These are phyloP conservation scores for Pao palembangensis DNA, from an alignment of 2,113 vertebrate genomes.

Conservation along the genomic window DNA sequence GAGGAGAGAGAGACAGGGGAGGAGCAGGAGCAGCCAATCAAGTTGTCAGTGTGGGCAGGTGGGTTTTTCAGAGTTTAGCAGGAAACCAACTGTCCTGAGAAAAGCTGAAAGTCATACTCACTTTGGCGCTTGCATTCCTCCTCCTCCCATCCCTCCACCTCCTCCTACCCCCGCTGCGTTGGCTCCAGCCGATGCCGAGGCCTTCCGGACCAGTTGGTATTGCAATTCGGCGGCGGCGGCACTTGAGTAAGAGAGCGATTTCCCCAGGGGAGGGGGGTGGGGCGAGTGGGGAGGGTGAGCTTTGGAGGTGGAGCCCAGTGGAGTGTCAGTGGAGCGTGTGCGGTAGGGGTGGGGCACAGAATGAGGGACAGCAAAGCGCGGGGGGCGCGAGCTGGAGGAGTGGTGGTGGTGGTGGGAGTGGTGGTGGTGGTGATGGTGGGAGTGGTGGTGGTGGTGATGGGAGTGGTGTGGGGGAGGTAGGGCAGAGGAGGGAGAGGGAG, in stretches of 20 bases:
- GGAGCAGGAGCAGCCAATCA: constrained; percentile 54
- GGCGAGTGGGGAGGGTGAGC: constrained; percentile 63
- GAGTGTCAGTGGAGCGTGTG: constrained; percentile 81
- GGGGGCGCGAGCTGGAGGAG: constrained; percentile 56
- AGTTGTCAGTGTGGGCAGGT: constrained; percentile 52
- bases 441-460: background rate
- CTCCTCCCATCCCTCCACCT: constrained; percentile 36
- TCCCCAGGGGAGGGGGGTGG: constrained; percentile 80
- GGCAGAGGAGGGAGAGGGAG: constrained; percentile 25
- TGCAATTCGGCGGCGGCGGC: constrained; percentile 79
- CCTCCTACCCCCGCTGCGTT: constrained; percentile 59
- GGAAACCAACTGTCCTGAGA: constrained; percentile 43
- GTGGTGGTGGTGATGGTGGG: constrained; percentile 68
- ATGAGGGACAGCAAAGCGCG: constrained; percentile 47
- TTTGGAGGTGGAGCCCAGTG: constrained; percentile 52
- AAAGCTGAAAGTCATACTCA: constrained; percentile 66
- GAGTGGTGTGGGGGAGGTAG: constrained; percentile 27
- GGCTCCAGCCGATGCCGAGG: constrained; percentile 66
- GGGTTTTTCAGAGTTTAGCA: constrained; percentile 39
- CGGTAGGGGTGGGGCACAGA: constrained; percentile 67
- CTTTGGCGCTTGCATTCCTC: constrained; percentile 73
- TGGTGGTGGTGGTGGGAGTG: constrained; percentile 69
- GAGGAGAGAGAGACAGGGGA: constrained; percentile 42
- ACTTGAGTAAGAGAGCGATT: constrained; percentile 89
- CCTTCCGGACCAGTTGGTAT: constrained; percentile 77